These are phyloP conservation scores for Motacilla alba DNA, from an alignment of 2,113 vertebrate species.

Conservation along the genomic window DNA sequence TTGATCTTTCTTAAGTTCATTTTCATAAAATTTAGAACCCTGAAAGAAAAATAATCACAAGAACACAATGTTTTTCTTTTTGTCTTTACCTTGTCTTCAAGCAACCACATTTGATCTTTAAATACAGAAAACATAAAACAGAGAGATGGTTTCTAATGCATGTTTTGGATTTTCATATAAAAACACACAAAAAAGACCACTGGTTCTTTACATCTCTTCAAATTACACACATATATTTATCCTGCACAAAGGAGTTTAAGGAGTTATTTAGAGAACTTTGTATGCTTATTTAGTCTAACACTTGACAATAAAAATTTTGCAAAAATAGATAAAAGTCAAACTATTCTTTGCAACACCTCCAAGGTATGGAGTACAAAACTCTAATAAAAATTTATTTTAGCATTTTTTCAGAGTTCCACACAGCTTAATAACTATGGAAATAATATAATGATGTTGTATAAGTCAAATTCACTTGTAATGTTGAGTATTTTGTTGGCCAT, in stretches of 20 bases:
- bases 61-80: neutral
- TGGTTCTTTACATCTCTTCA: neutral
- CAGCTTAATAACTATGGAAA: neutral
- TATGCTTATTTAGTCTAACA: neutral
- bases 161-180: neutral
- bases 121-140: conserved; percentile 54
- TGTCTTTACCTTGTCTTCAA: neutral
- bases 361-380: neutral
- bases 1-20: conserved; percentile 90
- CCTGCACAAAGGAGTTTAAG: neutral
- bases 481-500: neutral
- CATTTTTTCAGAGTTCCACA: neutral
- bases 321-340: neutral
- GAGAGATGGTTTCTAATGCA: neutral
- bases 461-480: neutral
- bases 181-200: neutral
- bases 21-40: conserved; percentile 96
- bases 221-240: neutral
- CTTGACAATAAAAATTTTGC: neutral
- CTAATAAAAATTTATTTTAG: neutral
- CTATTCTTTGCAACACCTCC: neutral
- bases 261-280: neutral
- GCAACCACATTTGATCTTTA: neutral
- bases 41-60: conserved; percentile 52
- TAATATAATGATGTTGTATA: neutral